Base-by-base conservation (phyloP, 2,888 invertebrate species). In the Ochropacha duplaris region DNA sequence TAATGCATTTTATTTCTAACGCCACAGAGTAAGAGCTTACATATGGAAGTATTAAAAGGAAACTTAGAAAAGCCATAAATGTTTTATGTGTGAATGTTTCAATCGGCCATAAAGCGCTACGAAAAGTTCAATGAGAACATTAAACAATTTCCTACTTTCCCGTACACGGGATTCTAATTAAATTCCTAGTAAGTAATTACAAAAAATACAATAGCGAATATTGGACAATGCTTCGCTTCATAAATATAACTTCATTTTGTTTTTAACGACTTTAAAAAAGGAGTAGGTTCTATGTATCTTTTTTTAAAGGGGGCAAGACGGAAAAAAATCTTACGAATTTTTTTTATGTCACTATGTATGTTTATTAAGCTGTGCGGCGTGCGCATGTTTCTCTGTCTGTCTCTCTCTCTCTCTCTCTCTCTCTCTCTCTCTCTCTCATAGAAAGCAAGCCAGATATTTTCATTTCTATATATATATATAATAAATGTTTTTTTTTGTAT, bases 61-160 rank as follows among this genome's bases (percentile, higher is more conserved):
- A 62, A 58, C 57, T 63, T 61, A 59, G 56, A 49, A 60, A 67
- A 59, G 58, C 65, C 60, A 76, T 76, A 74, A 76, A 76, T n/a
- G 63, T 66, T 73, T 68, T 70, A 72, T 66, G 64, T 65, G 44
- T 19, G 16, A 44, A 68, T 64, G 55, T 69, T 70, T 74, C 65
- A 68, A 74, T 76, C 71, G 66, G 57, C 65, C 58, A 69, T 69
- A 72, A 73, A 78, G 60, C 60, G 56, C 59, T 62, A 66, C 65
- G 62, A 69, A 76, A 71, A 69, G 69, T 71, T 72, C 74, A 66
- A 70, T 67, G 61, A 68, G 67, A 67, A 71, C 74, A 73, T 75
- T 68, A 69, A 76, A 73, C 68, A 66, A 65, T 69, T 72, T 68
- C 69, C 68, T 68, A 69, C 72, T 72, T 73, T 66, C 60, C 61